Evolutionary conservation across 2,113 vertebrate genomes (phyloP), one percentile per base, ranked within the genome.

Genomic region (Romanogobio albipinnatus): DNA sequence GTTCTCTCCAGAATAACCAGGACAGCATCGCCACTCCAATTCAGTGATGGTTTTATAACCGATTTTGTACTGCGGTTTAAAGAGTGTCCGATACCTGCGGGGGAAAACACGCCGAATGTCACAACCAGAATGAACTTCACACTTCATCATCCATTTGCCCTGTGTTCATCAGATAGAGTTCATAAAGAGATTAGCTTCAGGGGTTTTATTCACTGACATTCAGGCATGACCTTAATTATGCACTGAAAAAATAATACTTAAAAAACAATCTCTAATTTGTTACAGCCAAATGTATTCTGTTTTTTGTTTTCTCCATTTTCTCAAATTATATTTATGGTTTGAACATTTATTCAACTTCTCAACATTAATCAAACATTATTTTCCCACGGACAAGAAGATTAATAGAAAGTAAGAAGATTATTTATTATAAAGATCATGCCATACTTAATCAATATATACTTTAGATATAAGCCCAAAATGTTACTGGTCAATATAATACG

Each of bases 1-100:
- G 81, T 92, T 93, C 90, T 97, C 96, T 87, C 98, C 98, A 68
- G 95, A 91, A 89, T 94, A 95, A 53, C 98, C 96, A 0, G 97
- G 98, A 85, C 98, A 99, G 88, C 98, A 99, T 45, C 96, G 95
- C 98, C 98, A 99, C 89, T 97, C 95, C 19, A 99, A 93, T 81
- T 99, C 96, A 0, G 97, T 98, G 92, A 99, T 96, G 0, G 94
- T 96, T 91, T 98, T 99, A 90, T 95, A 96, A 47, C 97, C 97
- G 61, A 97, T 92, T 91, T 97, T 99, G 93, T 99, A 99, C 24
- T 90, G 97, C 87, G 97, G 97, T 85, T 97, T 97, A 91, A 95
- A 96, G 91, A 97, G 95, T 0, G 96, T 97, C 87, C 95, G 96
- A 91, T 99, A 99, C 95, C 98, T 99, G 86, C 51, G 6, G 53